Evolutionary conservation across 2,888 invertebrate species (phyloP).

Genomic region (Agapostemon virescens): DNA sequence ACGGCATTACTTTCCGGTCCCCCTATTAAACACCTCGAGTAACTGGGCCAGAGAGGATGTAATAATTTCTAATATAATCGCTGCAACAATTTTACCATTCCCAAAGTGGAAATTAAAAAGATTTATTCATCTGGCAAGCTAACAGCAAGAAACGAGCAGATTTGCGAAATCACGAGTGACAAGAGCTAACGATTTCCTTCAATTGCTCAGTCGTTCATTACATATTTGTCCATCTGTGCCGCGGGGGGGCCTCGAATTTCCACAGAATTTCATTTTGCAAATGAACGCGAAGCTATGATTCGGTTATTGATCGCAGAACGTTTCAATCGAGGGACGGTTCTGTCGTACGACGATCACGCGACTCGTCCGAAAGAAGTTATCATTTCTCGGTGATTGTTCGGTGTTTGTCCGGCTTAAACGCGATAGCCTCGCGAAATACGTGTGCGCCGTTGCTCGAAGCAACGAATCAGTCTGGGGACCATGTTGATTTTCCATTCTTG

Average conservation of each 20-base stretch:
- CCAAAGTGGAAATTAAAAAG: no score
- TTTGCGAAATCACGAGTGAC: no score
- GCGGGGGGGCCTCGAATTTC: background rate
- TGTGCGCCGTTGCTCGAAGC: slow-evolving; percentile 23
- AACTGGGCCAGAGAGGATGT: no score
- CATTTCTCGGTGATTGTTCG: slow-evolving; percentile 5
- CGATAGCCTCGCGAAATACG: background rate
- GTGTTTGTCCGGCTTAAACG: background rate
- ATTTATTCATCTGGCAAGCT: no score
- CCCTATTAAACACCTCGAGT: no score
- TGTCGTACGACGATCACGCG: background rate
- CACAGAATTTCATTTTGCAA: background rate
- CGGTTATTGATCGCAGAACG: slow-evolving; percentile 17
- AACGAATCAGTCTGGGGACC: slow-evolving; percentile 40
- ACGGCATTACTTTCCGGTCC: no score
- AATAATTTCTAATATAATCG: no score
- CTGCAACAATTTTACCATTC: no score
- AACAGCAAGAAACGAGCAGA: no score
- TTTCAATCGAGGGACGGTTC: slow-evolving; percentile 3
- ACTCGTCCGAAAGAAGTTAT: background rate
- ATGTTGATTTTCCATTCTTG: slow-evolving; percentile 62
- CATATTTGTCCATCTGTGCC: no score
- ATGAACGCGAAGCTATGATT: background rate
- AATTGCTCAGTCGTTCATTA: no score
- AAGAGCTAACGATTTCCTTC: no score